phyloP scores from a whole-genome alignment of 23 tunicate genomes.

The Oikopleura vanhoeffeni region DNA sequence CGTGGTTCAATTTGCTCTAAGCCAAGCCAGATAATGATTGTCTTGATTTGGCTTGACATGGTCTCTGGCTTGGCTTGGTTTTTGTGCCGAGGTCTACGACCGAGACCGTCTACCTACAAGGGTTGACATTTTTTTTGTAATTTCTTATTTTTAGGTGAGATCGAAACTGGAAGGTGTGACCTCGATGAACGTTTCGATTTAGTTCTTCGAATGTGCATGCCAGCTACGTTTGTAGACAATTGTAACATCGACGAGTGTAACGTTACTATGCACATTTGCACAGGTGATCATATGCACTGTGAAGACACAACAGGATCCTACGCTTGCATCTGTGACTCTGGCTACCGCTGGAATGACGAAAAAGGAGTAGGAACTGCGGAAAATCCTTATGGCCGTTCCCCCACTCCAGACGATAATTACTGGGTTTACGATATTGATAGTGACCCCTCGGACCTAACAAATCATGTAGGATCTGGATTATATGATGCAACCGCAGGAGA shows the following conservation, averaged over 20 bases:
- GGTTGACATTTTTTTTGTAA: too few relatives aligned
- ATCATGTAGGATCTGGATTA: neutral
- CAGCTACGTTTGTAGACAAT: neutral
- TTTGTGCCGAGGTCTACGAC: too few relatives aligned
- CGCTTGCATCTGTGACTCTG: neutral
- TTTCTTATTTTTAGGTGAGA: too few relatives aligned
- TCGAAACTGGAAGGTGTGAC: neutral
- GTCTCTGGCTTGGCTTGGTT: too few relatives aligned
- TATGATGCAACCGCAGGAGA: neutral
- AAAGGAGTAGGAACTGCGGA: neutral
- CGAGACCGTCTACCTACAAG: too few relatives aligned
- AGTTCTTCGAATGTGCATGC: neutral
- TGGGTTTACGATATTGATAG: neutral
- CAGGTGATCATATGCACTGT: neutral
- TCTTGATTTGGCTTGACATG: too few relatives aligned
- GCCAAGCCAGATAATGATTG: too few relatives aligned
- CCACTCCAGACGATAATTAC: neutral
- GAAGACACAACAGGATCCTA: neutral
- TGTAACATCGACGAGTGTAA: neutral
- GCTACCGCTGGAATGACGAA: neutral
- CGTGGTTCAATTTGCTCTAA: too few relatives aligned
- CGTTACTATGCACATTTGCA: neutral
- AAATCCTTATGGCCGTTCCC: neutral
- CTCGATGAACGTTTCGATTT: neutral
- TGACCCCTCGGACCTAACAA: neutral